phyloP scores from a whole-genome alignment of 2,797 vertebrate genomes.

The Arrhamphus sclerolepis region DNA sequence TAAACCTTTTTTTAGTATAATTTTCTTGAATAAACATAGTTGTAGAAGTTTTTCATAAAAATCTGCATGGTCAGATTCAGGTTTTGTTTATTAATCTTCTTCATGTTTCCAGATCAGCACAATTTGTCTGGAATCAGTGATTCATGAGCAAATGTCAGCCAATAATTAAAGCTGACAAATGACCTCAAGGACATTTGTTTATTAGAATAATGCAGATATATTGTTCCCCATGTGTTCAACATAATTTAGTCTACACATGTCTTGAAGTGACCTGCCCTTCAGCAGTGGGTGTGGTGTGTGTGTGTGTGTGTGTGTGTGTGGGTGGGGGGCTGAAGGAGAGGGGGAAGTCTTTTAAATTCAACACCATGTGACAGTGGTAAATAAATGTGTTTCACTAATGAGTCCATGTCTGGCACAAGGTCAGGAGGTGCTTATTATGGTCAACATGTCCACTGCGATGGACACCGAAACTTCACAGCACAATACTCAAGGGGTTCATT shows the following conservation, averaged over 20 bases:
- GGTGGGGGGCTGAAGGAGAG: slow-evolving; percentile 1
- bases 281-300: slow-evolving; percentile 2
- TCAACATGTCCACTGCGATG: slow-evolving; percentile 22
- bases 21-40: too few species aligned
- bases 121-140: slow-evolving; percentile 17
- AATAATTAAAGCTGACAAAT: slow-evolving; percentile 32
- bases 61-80: too few species aligned
- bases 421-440: slow-evolving; percentile 56
- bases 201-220: slow-evolving; percentile 18
- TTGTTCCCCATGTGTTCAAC: slow-evolving; percentile 17
- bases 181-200: background rate
- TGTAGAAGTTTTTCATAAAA: too few species aligned
- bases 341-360: slow-evolving; percentile 25
- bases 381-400: slow-evolving; percentile 61
- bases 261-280: slow-evolving; percentile 31
- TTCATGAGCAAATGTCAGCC: slow-evolving; percentile 16
- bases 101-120: background rate
- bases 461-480: slow-evolving; percentile 16
- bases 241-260: slow-evolving; percentile 4
- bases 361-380: slow-evolving; percentile 68
- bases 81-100: background rate
- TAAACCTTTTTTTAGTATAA: too few species aligned
- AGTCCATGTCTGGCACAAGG: slow-evolving; percentile 45
- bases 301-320: slow-evolving; percentile 7
- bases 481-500: background rate